phyloP scores from a whole-genome alignment of 2,797 vertebrate species.

The Sciurus vulgaris region DNA sequence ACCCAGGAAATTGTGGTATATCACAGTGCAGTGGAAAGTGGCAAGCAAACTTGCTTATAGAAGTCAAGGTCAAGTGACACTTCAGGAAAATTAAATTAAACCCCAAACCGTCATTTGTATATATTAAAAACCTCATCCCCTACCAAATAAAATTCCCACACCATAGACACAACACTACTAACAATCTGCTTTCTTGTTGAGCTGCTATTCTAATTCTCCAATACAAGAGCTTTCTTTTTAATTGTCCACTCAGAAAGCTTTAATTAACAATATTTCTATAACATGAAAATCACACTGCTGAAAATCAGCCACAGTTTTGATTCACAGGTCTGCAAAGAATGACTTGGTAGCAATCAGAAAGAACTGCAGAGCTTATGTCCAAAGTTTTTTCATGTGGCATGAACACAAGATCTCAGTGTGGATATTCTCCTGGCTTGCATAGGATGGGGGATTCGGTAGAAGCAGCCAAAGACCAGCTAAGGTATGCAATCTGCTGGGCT shows the following conservation, averaged over 20 bases:
- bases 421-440: conserved; percentile 56
- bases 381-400: conserved; percentile 81
- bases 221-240: not conserved
- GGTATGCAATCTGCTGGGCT: not conserved
- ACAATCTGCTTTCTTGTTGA: conserved; percentile 31
- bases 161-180: not conserved
- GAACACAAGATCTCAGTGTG: conserved; percentile 83
- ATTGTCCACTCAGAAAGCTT: conserved; percentile 43
- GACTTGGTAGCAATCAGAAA: conserved; percentile 86
- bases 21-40: not conserved
- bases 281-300: conserved; percentile 76
- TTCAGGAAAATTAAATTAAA: not conserved
- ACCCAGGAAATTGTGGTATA: not conserved
- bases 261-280: conserved; percentile 74
- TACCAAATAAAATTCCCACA: not conserved
- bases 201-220: conserved; percentile 54
- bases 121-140: not conserved
- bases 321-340: conserved; percentile 86
- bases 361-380: conserved; percentile 78
- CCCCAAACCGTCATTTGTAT: not conserved
- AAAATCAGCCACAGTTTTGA: conserved; percentile 84
- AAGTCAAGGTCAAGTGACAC: not conserved
- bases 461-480: conserved; percentile 33
- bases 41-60: not conserved
- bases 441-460: not conserved